Percentiles rank a stretch among this genome's conserved stretches.
Evolutionary conservation across 2,113 vertebrate genomes (phyloP).

Genomic region (Heptranchias perlo): DNA sequence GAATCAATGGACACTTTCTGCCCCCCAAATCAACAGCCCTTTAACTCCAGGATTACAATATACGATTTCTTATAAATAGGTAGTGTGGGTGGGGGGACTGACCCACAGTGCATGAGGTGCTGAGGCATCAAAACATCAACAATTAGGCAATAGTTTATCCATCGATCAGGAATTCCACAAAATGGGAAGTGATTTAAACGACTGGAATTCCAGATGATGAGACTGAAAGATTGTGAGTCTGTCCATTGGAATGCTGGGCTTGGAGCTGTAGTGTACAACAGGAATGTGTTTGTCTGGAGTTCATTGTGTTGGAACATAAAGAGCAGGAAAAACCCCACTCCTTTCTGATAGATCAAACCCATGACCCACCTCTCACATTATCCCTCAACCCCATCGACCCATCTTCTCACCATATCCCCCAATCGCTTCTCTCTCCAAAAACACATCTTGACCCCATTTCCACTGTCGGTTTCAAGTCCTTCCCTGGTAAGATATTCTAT

Average conservation of each 20-base stretch:
- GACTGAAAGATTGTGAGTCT: background rate
- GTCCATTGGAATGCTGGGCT: background rate
- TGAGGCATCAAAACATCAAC: background rate
- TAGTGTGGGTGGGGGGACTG: too few relatives aligned
- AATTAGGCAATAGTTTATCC: conserved; percentile 6
- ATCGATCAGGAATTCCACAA: conserved; percentile 13
- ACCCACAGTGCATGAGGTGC: background rate
- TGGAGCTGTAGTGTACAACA: background rate
- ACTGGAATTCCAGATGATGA: background rate
- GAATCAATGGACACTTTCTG: too few relatives aligned
- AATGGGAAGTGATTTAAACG: conserved; percentile 18
- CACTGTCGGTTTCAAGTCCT: background rate
- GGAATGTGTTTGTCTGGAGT: background rate
- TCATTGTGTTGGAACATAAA: background rate
- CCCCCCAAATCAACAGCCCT: too few relatives aligned
- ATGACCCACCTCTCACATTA: background rate
- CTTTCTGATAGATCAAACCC: background rate
- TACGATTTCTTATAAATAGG: too few relatives aligned
- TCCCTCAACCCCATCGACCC: background rate
- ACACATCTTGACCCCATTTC: background rate
- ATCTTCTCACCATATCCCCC: background rate
- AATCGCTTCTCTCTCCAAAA: background rate
- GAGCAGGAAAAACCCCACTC: background rate
- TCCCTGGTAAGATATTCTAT: background rate
- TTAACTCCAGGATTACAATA: too few relatives aligned